Evolutionary conservation across 2,797 vertebrate genomes (phyloP).

Genomic region (Mus minutoides): DNA sequence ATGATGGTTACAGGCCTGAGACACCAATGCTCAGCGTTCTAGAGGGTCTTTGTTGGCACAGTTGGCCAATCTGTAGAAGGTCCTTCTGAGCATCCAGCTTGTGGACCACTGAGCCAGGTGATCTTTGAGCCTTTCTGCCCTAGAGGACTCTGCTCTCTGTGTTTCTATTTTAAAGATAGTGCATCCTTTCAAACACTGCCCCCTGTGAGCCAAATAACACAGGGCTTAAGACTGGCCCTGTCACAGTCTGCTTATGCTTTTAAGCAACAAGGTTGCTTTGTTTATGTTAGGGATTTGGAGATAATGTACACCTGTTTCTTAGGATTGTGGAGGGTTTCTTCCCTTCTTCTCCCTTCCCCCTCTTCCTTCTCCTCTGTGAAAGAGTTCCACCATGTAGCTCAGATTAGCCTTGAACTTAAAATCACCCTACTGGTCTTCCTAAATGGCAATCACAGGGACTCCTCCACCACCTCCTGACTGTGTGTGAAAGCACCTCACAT

Average conservation of each 20-base stretch:
- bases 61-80: not conserved
- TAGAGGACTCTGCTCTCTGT: not conserved
- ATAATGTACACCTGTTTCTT: not conserved
- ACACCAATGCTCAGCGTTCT: not conserved
- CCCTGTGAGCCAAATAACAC: not conserved
- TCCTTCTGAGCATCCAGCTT: not conserved
- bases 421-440: not conserved
- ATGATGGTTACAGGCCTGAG: not conserved
- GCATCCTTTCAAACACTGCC: not conserved
- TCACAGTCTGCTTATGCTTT: not conserved
- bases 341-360: not conserved
- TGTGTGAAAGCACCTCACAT: not conserved
- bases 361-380: not conserved
- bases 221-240: not conserved
- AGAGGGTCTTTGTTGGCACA: not conserved
- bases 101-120: not conserved
- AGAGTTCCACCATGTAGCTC: not conserved
- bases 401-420: not conserved
- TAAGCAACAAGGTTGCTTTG: not conserved
- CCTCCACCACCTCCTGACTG: not conserved
- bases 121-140: not conserved
- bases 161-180: not conserved
- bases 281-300: not conserved
- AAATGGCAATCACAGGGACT: not conserved
- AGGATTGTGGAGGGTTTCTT: not conserved